Conservation (phyloP, 2,113 vertebrate species). For the Perca fluviatilis region DNA sequence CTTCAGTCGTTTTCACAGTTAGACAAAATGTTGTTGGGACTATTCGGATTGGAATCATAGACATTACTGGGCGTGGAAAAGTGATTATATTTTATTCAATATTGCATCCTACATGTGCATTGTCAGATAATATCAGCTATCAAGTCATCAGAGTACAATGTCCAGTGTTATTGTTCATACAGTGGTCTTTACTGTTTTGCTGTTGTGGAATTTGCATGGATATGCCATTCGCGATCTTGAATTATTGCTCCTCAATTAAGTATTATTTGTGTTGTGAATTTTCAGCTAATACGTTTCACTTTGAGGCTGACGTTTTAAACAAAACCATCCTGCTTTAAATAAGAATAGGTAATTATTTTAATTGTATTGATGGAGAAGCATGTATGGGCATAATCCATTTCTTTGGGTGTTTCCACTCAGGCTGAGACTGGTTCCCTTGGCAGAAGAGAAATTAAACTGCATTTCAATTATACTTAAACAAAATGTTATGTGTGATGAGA, state of each 20-base stretch:
- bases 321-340: not conserved
- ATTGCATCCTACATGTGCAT: not conserved
- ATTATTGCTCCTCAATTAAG: not conserved
- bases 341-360: not conserved
- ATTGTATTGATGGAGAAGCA: not conserved
- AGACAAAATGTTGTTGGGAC: not conserved
- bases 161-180: not conserved
- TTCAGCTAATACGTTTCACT: not conserved
- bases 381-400: not conserved
- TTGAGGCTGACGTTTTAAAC: not conserved
- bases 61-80: not conserved
- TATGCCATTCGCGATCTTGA: not conserved
- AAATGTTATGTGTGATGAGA: not conserved
- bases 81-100: not conserved
- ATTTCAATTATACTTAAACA: not conserved
- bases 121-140: not conserved
- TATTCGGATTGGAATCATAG: not conserved
- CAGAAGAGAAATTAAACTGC: not conserved
- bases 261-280: not conserved
- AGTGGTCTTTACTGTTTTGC: not conserved
- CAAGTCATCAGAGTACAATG: not conserved
- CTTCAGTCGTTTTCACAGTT: constrained; percentile 10
- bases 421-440: too few relatives aligned
- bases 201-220: not conserved
- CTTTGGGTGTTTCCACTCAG: not conserved